phyloP scores from a whole-genome alignment of 2,797 vertebrate genomes.

The Diceros bicornis region DNA sequence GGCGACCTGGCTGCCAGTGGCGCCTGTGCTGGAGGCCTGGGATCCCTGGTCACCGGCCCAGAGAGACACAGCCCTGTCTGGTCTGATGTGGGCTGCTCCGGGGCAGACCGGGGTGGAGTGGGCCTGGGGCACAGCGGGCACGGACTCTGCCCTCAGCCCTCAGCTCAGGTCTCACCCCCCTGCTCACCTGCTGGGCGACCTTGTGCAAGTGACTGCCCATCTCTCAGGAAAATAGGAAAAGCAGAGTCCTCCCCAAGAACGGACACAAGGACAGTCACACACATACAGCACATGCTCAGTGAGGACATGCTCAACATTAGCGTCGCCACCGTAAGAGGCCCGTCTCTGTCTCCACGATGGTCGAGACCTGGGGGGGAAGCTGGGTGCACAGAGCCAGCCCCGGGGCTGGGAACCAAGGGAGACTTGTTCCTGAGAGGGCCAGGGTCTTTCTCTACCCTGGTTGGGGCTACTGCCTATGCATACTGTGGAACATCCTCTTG shows the following conservation, averaged over 20 bases:
- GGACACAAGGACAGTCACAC: background rate
- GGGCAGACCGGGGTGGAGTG: background rate
- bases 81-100: background rate
- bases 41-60: background rate
- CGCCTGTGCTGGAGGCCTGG: background rate
- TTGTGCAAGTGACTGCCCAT: background rate
- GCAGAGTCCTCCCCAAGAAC: background rate
- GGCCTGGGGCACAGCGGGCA: background rate
- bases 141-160: background rate
- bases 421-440: background rate
- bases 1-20: accelerated
- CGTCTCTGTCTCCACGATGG: background rate
- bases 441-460: background rate
- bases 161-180: background rate
- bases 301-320: background rate
- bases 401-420: background rate
- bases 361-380: background rate
- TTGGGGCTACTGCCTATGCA: background rate
- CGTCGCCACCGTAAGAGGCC: background rate
- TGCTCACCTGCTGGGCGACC: background rate
- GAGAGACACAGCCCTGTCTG: background rate
- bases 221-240: background rate
- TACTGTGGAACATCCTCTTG: accelerated
- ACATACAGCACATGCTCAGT: background rate
- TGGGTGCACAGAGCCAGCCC: background rate